Evolutionary conservation across 1,140 invertebrate species (phyloP).

Genomic region (Platorchestia sp.): DNA sequence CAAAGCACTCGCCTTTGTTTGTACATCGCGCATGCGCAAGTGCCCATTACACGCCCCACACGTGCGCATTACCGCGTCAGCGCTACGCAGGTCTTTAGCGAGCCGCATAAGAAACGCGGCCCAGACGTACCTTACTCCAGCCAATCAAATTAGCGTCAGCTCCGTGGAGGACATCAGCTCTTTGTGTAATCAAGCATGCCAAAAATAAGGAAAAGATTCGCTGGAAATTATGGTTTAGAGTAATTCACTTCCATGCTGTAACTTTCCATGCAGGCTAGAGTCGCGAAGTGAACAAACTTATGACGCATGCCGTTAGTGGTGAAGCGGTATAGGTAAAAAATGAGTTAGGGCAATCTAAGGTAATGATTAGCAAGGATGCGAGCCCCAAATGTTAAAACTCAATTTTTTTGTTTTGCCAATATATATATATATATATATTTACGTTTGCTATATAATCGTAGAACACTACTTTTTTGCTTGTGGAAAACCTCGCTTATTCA

Average conservation of each 20-base stretch:
- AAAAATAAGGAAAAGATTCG: not conserved
- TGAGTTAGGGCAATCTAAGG: too few relatives aligned
- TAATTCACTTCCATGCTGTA: not conserved
- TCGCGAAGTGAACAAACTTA: too few relatives aligned
- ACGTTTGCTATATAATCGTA: too few relatives aligned
- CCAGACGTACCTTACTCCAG: not conserved
- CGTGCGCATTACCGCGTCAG: conserved; percentile 7
- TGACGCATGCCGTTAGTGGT: too few relatives aligned
- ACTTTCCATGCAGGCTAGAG: too few relatives aligned
- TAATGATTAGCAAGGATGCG: too few relatives aligned
- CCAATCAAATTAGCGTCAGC: conserved; percentile 32
- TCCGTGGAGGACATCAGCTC: not conserved
- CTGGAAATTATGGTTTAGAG: not conserved
- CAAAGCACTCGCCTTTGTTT: conserved; percentile 43
- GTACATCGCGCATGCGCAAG: conserved; percentile 23
- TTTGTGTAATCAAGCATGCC: not conserved
- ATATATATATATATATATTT: too few relatives aligned
- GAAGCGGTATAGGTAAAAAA: too few relatives aligned
- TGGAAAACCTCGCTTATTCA: too few relatives aligned
- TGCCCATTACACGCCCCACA: not conserved
- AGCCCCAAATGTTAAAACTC: too few relatives aligned
- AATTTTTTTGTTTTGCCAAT: too few relatives aligned
- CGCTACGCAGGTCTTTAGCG: not conserved
- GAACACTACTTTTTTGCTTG: too few relatives aligned
- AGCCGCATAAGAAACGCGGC: not conserved